Evolutionary conservation across 2,113 vertebrate genomes (phyloP), one percentile per base, ranked within the genome.

Genomic region (Dolichallabes microphthalmus): DNA sequence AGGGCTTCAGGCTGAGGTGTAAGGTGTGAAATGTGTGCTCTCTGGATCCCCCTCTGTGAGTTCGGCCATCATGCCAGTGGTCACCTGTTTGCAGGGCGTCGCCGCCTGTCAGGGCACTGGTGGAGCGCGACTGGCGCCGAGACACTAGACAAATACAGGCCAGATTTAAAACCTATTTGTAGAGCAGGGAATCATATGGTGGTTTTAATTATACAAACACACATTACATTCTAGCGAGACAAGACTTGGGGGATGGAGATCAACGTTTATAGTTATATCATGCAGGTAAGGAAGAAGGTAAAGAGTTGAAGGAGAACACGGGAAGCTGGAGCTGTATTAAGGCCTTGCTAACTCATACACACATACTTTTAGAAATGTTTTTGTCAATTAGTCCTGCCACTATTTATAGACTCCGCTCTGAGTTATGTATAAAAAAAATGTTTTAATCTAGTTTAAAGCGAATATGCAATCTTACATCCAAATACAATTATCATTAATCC

Each of bases 11-110:
- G 35, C 50, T 55, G 27, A 39, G 17, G 7, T 55, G 7, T 15
- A 32, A 78, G 82, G 61, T 78, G 80, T 74, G 57, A 55, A 82
- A 55, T 82, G 85, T 22, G 1, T 27, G 39, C 50, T 73, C 85
- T 86, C 22, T 69, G 71, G 71, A 30, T 25, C 80, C 71, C 80
- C 80, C 32, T 68, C 6, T 4, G 71, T 64, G 22, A 55, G 53
- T 86, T 45, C 57, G 45, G 52, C 27, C 57, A 17, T 35, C 61
- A 61, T 80, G 86, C 83, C 39, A 91, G 92, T 30, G 86, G 90
- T 98, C 96, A 98, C 97, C 97, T 98, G 97, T 89, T 91, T 94
- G 95, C 86, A 93, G 95, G 82, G 90, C 93, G 90, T 98, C 97
- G 86, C 95, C 94, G 80, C 96, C 88, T 91, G 95, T 96, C 95